Conservation (phyloP, 2,113 vertebrate species). For the Chaetorhynchus papuensis region DNA sequence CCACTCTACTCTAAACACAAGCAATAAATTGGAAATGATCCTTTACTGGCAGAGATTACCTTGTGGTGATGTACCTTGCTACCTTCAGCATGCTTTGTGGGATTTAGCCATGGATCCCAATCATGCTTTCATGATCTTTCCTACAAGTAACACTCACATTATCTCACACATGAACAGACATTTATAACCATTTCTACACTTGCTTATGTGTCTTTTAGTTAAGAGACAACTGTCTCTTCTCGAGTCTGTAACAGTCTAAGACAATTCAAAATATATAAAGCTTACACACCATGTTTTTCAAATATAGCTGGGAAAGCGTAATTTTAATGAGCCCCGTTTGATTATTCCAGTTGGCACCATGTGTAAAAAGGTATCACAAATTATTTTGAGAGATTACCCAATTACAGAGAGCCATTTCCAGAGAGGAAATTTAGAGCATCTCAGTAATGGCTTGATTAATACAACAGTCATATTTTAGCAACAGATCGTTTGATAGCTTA, state of each 20-base stretch:
- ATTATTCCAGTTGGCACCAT: conserved; percentile 24
- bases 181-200: background rate
- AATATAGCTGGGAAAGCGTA: background rate
- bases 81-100: background rate
- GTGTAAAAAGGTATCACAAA: conserved; percentile 29
- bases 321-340: conserved; percentile 17
- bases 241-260: background rate
- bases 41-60: background rate
- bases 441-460: conserved; percentile 32
- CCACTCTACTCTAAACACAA: background rate
- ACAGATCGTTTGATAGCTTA: background rate
- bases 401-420: conserved; percentile 40
- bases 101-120: background rate
- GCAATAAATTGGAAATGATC: background rate
- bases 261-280: background rate
- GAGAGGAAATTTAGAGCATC: conserved; percentile 20
- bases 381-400: conserved; percentile 54
- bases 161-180: background rate
- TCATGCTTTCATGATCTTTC: background rate
- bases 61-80: background rate
- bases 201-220: background rate
- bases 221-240: background rate
- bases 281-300: background rate
- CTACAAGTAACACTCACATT: background rate
- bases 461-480: conserved; percentile 28